A percentile compares a stretch with the other conserved stretches of the same genome.
Conservation (phyloP, 2,888 invertebrate species). For the Mythimna vitellina region DNA sequence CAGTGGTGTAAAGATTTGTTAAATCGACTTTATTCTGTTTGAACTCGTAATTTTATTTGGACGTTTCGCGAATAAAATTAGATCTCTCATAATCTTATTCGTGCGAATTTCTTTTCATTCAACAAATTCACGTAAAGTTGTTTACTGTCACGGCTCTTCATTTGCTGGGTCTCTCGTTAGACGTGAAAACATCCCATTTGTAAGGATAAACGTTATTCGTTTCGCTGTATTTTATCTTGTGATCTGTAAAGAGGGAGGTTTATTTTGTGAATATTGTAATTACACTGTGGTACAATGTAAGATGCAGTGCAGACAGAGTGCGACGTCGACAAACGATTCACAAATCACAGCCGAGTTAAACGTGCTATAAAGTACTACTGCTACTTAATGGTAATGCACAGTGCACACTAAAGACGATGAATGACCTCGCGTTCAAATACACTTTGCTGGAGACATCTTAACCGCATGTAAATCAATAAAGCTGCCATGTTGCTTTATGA, state of each 20-base stretch:
- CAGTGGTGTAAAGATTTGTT: slow-evolving; percentile 76
- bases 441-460: slow-evolving; percentile 57
- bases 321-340: slow-evolving; percentile 58
- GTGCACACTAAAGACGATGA: slow-evolving; percentile 52
- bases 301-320: slow-evolving; percentile 48
- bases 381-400: slow-evolving; percentile 61
- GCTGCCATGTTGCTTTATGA: slow-evolving; percentile 42
- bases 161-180: slow-evolving; percentile 71
- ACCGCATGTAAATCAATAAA: slow-evolving; percentile 60
- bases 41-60: slow-evolving; percentile 74
- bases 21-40: slow-evolving; percentile 77
- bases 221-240: slow-evolving; percentile 51
- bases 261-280: slow-evolving; percentile 58
- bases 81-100: slow-evolving; percentile 78
- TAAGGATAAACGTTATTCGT: slow-evolving; percentile 63
- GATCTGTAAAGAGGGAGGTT: slow-evolving; percentile 45
- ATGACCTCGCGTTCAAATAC: slow-evolving; percentile 56
- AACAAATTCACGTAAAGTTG: slow-evolving; percentile 74
- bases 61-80: slow-evolving; percentile 78
- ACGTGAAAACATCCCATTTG: slow-evolving; percentile 65
- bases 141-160: slow-evolving; percentile 74
- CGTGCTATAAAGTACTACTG: slow-evolving; percentile 57
- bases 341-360: slow-evolving; percentile 61
- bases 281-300: slow-evolving; percentile 57
- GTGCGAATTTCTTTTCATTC: slow-evolving; percentile 75